Evolutionary conservation across 2,888 invertebrate genomes (phyloP).

Genomic region (Scaptodrosophila latifasciaeformis): DNA sequence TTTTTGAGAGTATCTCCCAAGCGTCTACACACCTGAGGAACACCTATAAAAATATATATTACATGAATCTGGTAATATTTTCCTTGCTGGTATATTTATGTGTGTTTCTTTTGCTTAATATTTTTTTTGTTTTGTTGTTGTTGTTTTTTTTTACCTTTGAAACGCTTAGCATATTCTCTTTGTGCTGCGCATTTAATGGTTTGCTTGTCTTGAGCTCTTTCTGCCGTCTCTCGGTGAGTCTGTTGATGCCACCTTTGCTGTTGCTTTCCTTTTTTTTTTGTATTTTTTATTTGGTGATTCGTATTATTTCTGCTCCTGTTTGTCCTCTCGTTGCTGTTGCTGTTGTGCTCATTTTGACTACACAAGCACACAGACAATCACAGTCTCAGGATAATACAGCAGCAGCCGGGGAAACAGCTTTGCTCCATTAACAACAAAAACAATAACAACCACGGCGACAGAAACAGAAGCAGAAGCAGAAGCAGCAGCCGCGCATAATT

Average conservation of each 20-base stretch:
- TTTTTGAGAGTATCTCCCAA: too few relatives aligned
- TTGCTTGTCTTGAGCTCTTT: constrained; percentile 15
- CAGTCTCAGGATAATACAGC: constrained; percentile 58
- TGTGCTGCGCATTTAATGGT: constrained; percentile 43
- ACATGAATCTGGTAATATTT: too few relatives aligned
- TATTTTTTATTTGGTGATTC: constrained; percentile 24
- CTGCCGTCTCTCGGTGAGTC: too few relatives aligned
- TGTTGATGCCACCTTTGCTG: neutral
- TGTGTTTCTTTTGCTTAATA: neutral
- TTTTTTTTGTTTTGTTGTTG: neutral
- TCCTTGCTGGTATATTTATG: too few relatives aligned
- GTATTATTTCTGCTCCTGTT: constrained; percentile 22
- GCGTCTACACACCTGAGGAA: too few relatives aligned
- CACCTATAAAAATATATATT: too few relatives aligned
- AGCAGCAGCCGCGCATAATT: constrained; percentile 55
- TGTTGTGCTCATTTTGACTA: constrained; percentile 54
- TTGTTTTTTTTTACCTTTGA: constrained; percentile 7
- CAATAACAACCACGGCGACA: constrained; percentile 27
- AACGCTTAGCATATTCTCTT: constrained; percentile 63
- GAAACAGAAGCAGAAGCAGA: constrained; percentile 9
- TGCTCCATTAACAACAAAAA: constrained; percentile 62
- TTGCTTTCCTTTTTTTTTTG: constrained; percentile 8
- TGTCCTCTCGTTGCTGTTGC: constrained; percentile 23
- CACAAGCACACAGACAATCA: constrained; percentile 48
- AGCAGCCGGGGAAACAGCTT: constrained; percentile 36